phyloP scores from a whole-genome alignment of 1,140 invertebrate genomes.

The Gyrodactylus salaris region DNA sequence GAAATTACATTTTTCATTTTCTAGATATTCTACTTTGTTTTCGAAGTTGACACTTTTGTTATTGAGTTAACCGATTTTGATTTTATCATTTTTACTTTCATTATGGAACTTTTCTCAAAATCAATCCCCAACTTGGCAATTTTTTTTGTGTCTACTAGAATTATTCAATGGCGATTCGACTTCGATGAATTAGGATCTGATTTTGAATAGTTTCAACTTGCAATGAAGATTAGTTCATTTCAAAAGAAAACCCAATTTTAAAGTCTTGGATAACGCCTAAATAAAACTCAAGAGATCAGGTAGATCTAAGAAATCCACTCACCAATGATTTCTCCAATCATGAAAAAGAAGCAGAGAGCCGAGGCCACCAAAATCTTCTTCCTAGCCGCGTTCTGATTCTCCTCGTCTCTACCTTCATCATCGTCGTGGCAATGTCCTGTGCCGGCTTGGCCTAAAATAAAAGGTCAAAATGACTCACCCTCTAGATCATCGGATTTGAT shows the following conservation, averaged over 20 bases:
- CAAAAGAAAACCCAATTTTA: not conserved
- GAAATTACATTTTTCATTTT: too few species aligned
- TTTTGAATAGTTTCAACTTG: not conserved
- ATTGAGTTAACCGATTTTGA: too few species aligned
- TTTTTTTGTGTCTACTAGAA: too few species aligned
- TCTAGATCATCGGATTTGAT: not conserved
- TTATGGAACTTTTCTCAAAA: too few species aligned
- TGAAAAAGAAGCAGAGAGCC: not conserved
- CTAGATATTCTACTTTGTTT: too few species aligned
- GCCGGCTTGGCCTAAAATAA: too few species aligned
- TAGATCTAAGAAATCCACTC: not conserved
- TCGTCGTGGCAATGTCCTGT: not conserved
- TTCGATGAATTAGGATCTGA: not conserved
- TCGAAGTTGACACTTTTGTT: too few species aligned
- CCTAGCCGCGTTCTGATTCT: not conserved
- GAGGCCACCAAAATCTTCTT: not conserved
- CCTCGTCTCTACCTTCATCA: not conserved
- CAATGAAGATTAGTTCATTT: not conserved
- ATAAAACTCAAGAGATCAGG: not conserved
- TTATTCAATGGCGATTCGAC: not conserved
- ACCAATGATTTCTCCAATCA: conserved; percentile 4
- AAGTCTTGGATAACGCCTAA: not conserved
- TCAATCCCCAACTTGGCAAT: too few species aligned
- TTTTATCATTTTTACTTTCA: too few species aligned
- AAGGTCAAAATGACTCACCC: too few species aligned